Percentiles rank a stretch among this genome's conserved stretches.
These are phyloP conservation scores for Erinaceus europaeus DNA, from an alignment of 2,113 vertebrate species.

Conservation along the genomic window DNA sequence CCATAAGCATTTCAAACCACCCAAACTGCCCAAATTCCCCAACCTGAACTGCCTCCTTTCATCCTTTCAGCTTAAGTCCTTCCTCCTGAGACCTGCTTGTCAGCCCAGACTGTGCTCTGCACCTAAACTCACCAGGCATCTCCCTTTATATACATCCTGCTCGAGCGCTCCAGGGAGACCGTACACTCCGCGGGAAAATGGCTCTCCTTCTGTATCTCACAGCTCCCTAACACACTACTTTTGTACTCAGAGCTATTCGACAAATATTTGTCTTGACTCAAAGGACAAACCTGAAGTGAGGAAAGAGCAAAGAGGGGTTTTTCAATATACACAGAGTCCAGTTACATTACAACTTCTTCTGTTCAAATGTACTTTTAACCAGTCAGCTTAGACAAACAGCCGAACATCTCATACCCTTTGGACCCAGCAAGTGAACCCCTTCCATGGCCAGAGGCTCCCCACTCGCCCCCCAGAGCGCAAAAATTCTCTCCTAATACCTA, in stretches of 20 bases:
- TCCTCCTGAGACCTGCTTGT: not conserved
- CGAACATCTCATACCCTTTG: slow-evolving; percentile 39
- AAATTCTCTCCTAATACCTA: not conserved
- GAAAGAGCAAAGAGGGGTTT: slow-evolving; percentile 69
- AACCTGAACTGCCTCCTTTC: not conserved
- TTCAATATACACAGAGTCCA: slow-evolving; percentile 53
- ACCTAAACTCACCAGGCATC: not conserved
- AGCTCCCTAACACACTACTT: slow-evolving; percentile 17
- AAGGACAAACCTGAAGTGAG: slow-evolving; percentile 61
- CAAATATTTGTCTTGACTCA: slow-evolving; percentile 71
- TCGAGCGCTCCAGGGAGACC: not conserved
- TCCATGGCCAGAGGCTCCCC: not conserved
- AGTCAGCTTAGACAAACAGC: slow-evolving; percentile 51
- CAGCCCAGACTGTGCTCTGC: not conserved
- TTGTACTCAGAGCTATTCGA: slow-evolving; percentile 35
- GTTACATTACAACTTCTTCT: slow-evolving; percentile 59
- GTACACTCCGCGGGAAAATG: not conserved
- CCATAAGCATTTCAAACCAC: not conserved
- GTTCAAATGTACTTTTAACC: slow-evolving; percentile 51
- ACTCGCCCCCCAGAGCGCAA: not conserved
- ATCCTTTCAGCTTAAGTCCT: not conserved
- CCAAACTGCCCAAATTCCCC: not conserved
- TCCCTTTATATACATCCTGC: not conserved
- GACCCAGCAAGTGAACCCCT: slow-evolving; percentile 14
- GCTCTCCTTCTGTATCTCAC: not conserved